Conservation (phyloP, 37 sponge, comb jelly and placozoan genomes). For the Beroe forskalii region DNA sequence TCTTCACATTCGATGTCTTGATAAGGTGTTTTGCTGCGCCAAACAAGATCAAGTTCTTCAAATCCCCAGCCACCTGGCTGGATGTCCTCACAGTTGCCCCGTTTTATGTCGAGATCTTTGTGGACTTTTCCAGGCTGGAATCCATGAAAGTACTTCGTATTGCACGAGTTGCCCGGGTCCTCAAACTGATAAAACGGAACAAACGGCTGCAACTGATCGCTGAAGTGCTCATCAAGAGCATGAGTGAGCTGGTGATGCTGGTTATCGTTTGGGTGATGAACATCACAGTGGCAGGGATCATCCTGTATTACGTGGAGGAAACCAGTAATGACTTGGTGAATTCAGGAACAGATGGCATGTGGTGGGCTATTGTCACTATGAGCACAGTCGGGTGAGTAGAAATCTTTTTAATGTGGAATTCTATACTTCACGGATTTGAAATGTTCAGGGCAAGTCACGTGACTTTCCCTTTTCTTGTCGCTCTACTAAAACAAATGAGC, state of each 20-base stretch:
- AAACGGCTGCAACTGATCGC: constrained; percentile 15
- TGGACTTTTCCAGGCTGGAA: constrained; percentile 2
- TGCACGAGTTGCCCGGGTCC: neutral
- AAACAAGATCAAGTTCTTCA: neutral
- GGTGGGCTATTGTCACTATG: constrained; percentile 34
- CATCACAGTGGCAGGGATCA: constrained; percentile 17
- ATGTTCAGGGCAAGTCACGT: no score
- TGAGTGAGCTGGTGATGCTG: constrained; percentile 18
- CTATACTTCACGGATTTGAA: no score
- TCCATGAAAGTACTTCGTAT: constrained; percentile 4
- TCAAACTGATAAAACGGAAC: constrained; percentile 39
- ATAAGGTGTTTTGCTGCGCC: neutral
- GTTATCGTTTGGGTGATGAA: constrained; percentile 20
- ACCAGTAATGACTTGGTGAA: neutral
- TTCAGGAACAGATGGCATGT: neutral
- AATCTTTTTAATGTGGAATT: no score
- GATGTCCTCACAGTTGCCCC: constrained; percentile 18
- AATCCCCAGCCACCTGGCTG: constrained; percentile 4
- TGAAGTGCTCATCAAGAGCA: neutral
- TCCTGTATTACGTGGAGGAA: constrained; percentile 1
- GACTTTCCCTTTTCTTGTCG: no score
- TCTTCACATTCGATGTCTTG: constrained; percentile 44
- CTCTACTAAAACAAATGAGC: no score
- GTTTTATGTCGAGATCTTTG: neutral
- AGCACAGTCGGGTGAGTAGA: constrained; percentile 22